These are phyloP conservation scores for Leucopsar rothschildi DNA, from an alignment of 2,113 vertebrate species.

Conservation along the genomic window DNA sequence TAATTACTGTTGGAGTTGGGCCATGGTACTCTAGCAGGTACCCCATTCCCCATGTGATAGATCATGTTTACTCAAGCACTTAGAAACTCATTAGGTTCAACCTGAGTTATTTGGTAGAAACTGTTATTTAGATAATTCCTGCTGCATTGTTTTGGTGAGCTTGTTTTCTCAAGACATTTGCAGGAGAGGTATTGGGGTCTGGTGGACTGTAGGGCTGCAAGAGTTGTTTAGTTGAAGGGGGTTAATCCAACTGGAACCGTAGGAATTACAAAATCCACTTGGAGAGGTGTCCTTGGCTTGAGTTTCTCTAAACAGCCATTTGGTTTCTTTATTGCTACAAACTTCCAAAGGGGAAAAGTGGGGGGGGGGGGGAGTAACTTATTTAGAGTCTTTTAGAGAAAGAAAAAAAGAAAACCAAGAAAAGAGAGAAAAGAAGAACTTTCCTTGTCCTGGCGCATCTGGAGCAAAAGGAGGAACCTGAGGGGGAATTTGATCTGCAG, in stretches of 20 bases:
- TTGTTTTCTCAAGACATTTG: not conserved
- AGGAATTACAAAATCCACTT: not conserved
- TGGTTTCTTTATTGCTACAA: not conserved
- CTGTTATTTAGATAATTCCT: not conserved
- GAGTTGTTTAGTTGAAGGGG: not conserved
- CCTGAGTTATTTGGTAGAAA: not conserved
- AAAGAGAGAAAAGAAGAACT: not conserved
- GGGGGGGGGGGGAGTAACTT: not conserved
- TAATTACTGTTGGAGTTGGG: slow-evolving; percentile 58
- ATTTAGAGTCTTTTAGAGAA: not conserved
- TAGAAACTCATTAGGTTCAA: slow-evolving; percentile 59
- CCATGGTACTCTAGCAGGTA: slow-evolving; percentile 27
- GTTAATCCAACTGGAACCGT: fast-evolving
- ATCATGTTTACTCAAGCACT: slow-evolving; percentile 47
- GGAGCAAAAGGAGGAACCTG: not conserved
- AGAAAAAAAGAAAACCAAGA: not conserved
- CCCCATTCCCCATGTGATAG: not conserved
- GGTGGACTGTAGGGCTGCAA: not conserved
- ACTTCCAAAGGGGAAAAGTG: not conserved
- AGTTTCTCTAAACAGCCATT: not conserved
- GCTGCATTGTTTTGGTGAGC: not conserved
- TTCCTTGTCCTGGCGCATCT: not conserved
- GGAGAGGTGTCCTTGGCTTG: not conserved
- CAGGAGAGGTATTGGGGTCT: not conserved
- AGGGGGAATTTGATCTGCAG: not conserved